These are phyloP conservation scores for Polietes domitor DNA, from an alignment of 2,888 invertebrate genomes.

Conservation along the genomic window DNA sequence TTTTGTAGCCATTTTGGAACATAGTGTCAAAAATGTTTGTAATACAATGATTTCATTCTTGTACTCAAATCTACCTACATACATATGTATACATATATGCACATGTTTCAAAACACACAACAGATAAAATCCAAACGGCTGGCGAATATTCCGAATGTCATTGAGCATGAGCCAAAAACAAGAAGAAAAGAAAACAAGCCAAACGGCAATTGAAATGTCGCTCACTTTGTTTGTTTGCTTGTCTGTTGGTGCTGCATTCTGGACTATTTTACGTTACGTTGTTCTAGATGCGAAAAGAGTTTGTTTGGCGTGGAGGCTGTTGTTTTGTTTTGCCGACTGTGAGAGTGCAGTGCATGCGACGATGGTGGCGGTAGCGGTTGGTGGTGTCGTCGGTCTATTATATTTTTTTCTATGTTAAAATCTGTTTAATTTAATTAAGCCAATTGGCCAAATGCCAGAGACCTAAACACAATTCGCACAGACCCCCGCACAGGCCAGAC, in stretches of 20 bases:
- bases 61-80: too few relatives aligned
- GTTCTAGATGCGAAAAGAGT: slow-evolving; percentile 23
- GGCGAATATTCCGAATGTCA: slow-evolving; percentile 39
- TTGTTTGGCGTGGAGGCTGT: too few relatives aligned
- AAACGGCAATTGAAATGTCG: neutral
- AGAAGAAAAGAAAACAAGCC: neutral
- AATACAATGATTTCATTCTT: too few relatives aligned
- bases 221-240: too few relatives aligned
- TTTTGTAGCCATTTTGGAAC: too few relatives aligned
- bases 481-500: too few relatives aligned
- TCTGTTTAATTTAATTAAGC: slow-evolving; percentile 65
- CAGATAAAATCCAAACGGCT: neutral
- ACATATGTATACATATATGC: too few relatives aligned
- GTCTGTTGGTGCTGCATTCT: slow-evolving; percentile 35
- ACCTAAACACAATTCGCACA: slow-evolving; percentile 28
- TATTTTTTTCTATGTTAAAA: slow-evolving; percentile 37
- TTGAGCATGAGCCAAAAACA: slow-evolving; percentile 55
- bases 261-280: slow-evolving; percentile 54
- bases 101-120: too few relatives aligned
- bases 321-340: slow-evolving; percentile 5
- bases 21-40: too few relatives aligned
- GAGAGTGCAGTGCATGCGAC: too few relatives aligned
- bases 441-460: slow-evolving; percentile 61
- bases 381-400: slow-evolving; percentile 14
- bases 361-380: neutral